phyloP scores from a whole-genome alignment of 2,888 invertebrate genomes.

The Plagodis pulveraria region DNA sequence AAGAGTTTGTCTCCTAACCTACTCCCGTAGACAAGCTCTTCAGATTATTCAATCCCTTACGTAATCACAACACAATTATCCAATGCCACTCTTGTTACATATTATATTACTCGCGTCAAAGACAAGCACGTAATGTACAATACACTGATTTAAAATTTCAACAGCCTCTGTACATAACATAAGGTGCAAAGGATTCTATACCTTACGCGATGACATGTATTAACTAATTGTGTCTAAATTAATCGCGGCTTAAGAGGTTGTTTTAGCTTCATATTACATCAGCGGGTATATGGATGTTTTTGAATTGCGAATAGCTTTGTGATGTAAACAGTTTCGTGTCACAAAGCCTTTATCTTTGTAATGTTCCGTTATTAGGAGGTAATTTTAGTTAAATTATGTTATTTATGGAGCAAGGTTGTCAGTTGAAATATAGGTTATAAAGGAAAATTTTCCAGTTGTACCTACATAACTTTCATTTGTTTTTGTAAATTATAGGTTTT shows the following conservation, averaged over 20 bases:
- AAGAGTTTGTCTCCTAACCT: slow-evolving; percentile 12
- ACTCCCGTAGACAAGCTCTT: slow-evolving; percentile 21
- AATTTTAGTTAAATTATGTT: slow-evolving; percentile 3
- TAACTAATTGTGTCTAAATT: background rate
- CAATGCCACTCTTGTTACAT: slow-evolving; percentile 42
- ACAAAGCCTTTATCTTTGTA: slow-evolving; percentile 29
- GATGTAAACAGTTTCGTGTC: slow-evolving; percentile 31
- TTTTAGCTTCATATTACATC: slow-evolving; percentile 20
- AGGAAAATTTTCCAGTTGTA: too few relatives aligned
- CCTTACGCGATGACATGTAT: slow-evolving; percentile 10
- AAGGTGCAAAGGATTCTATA: slow-evolving; percentile 28
- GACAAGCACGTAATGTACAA: slow-evolving; percentile 42
- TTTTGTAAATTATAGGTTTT: too few relatives aligned
- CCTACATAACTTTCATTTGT: too few relatives aligned
- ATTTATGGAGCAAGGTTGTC: slow-evolving; percentile 10
- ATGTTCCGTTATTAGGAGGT: slow-evolving; percentile 8
- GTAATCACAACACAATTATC: slow-evolving; percentile 37
- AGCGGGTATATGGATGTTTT: slow-evolving; percentile 25
- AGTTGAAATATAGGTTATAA: too few relatives aligned
- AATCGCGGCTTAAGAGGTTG: slow-evolving; percentile 11
- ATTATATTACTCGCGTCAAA: slow-evolving; percentile 41
- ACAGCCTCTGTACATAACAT: slow-evolving; percentile 44
- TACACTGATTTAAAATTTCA: slow-evolving; percentile 45
- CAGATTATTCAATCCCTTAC: slow-evolving; percentile 32
- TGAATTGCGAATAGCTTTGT: slow-evolving; percentile 38